Base-by-base conservation (phyloP, 2,888 invertebrate species). In the Rotaria magnacalcarata region DNA sequence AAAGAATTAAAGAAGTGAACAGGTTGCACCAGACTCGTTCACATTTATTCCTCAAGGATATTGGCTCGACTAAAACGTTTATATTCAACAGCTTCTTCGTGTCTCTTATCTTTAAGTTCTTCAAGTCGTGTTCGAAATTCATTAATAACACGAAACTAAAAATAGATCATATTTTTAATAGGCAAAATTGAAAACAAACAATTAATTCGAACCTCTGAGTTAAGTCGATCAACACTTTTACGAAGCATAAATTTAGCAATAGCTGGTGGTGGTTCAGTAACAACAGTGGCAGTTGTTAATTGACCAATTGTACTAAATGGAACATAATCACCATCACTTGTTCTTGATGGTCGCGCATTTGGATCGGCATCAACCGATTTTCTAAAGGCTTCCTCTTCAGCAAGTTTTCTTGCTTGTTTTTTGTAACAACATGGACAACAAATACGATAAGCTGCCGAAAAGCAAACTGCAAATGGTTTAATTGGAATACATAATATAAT, bases 161-260 rank as follows among this genome's bases (percentile, higher is more conserved):
- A 67, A 60, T 14, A 27, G 11, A 24, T 34, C 27, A 21, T 34
- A 67, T 6, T 8, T 67, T 10, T 8, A 50, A 8, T 8, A 50
- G 50, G 50, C 34, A 27, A 14, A 67, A 60, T 60, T n/a, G 0
- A n/a, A 1, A 27, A 27, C 0, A 27, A 27, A 8, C 8, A 60
- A 14, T 52, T n/a, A n/a, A 60, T 67, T 19, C 34, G 24, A 41
- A 67, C 67, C 67, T 67, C 67, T 16, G 67, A 34, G 34, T 67
- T 67, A 16, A 67, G 67, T 67, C 67, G 67, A 67, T 67, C 67
- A 6, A 67, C 67, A 67, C 67, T 67, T 67, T 67, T 67, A 34
- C 67, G 67, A 19, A 67, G 67, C 67, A 67, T 67, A 67, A 19
- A 67, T 67, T 27, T 34, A 19, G 67, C 67, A 34, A 67, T 34